Base-by-base conservation (phyloP, 2,797 vertebrate genomes). In the Florisuga fusca region DNA sequence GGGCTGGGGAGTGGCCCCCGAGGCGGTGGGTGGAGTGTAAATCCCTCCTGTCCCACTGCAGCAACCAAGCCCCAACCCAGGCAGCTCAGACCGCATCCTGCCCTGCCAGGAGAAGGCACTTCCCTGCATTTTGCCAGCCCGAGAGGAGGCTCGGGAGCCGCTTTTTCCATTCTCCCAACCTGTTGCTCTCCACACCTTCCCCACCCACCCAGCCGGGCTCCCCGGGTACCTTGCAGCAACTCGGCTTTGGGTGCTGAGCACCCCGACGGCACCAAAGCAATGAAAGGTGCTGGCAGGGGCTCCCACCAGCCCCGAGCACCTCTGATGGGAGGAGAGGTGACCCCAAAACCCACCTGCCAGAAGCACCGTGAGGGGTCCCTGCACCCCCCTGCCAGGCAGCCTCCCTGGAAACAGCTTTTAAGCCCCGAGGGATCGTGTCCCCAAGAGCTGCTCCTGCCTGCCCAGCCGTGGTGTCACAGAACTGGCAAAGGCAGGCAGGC, bases 71-170 rank as follows among this genome's bases (percentile, higher is more conserved):
- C 88, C 81, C 58, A 61, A 89, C 63, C 73, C 61, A 96, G 90
- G 94, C 89, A 93, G 58, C 87, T 90, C 91, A 71, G 95, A 95
- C 80, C 82, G 73, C 93, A 91, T 90, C 78, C 80, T 91, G 87
- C 79, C 61, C 15, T 36, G 57, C 82, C 76, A 87, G 34, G 43
- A 78, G 75, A 87, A 84, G 2, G 5, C 33, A 16, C 91, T 88
- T 90, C 50, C 18, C 86, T 61, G 79, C 33, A 2, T 84, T 84
- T 77, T 81, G 55, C 89, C 87, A 77, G 68, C 61, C 38, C 5
- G 4, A 79, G 79, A 75, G 33, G 38, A 87, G 53, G 29, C 61
- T 34, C 3, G 1, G 61, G 64, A 81, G 57, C 1, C 14, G 62
- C 20, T 38, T 86, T 91, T 79, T 72, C 53, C 81, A 33, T 83